Evolutionary conservation across 1,140 invertebrate genomes (phyloP), one percentile per base, ranked within the genome.

Genomic region (Drosophila athabasca): DNA sequence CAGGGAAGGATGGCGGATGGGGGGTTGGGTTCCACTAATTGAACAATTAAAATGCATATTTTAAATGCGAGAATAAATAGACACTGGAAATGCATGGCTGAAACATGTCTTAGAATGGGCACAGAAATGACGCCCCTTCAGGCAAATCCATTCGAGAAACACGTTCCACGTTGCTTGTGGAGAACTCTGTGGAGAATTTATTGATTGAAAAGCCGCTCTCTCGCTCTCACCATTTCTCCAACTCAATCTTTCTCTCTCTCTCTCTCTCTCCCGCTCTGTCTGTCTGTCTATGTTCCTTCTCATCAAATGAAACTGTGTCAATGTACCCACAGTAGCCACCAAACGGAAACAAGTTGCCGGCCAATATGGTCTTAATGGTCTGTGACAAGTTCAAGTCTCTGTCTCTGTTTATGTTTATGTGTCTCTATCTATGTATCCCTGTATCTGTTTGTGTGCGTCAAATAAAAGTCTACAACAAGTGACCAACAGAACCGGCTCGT

Each of bases 321-420:
- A 81, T 71, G 65, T 85, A 79, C 71, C 62, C 73, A 58, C 41
- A 58, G 72, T 58, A 74, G 62, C 17, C 57, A 64, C 72, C 62
- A 88, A 76, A 88, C 77, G 72, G 72, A 70, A 88, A 88, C 83
- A 68, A 79, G 83, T 83, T 89, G 76, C 62, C 58, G 62, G 62
- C 84, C 83, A 79, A 79, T 89, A 83, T 88, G 76, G 83, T 81
- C 81, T 77, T 79, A 65, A 87, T 82, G 82, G 71, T 72, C 67
- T 88, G 79, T 88, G 83, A 88, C 83, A 88, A 88, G 84, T 88
- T 83, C 84, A 83, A 76, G 81, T 81, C 62, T 43, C 69, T 53
- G 51, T 50, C 31, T 41, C 44, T 65, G 45, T 24, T 43, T 41
- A 43, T 62, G 57, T 53, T 26, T 39, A 4, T 39, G 35, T 39